Evolutionary conservation across 2,797 vertebrate species (phyloP).

Genomic region (Pseudomugil tenellus): DNA sequence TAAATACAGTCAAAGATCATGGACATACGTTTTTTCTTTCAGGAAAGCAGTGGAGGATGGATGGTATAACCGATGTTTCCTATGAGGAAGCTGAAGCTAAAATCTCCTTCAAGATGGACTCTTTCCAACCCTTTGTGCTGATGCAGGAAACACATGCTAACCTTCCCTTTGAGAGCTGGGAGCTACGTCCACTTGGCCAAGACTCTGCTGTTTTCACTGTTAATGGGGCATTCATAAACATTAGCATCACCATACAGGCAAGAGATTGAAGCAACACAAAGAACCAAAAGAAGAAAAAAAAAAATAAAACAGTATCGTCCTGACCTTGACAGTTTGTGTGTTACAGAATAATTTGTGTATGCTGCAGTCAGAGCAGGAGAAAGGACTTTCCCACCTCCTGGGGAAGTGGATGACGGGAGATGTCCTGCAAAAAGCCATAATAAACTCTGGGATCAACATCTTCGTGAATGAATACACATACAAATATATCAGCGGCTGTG

Average conservation of each 20-base stretch:
- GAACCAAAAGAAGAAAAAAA: background rate
- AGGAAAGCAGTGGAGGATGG: constrained; percentile 88
- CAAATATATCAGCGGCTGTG: constrained; percentile 76
- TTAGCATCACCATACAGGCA: constrained; percentile 89
- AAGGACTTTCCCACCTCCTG: constrained; percentile 71
- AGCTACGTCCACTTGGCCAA: constrained; percentile 82
- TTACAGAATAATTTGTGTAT: constrained; percentile 86
- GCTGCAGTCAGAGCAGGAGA: constrained; percentile 71
- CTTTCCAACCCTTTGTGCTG: constrained; percentile 83
- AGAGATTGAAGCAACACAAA: background rate
- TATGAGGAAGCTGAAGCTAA: constrained; percentile 67
- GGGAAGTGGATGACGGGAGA: constrained; percentile 85
- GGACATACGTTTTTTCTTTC: background rate
- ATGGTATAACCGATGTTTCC: constrained; percentile 76
- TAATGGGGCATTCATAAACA: constrained; percentile 73
- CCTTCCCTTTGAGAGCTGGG: constrained; percentile 90
- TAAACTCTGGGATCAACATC: constrained; percentile 86
- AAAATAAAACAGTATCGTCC: background rate
- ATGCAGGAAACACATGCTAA: constrained; percentile 87
- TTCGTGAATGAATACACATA: constrained; percentile 86
- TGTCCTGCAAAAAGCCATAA: constrained; percentile 81
- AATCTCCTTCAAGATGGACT: constrained; percentile 83
- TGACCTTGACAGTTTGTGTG: too few species aligned
- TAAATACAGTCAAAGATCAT: background rate
- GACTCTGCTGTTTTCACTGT: constrained; percentile 81